phyloP scores from a whole-genome alignment of 1,140 invertebrate genomes.

The Atopsyche davidsoni region DNA sequence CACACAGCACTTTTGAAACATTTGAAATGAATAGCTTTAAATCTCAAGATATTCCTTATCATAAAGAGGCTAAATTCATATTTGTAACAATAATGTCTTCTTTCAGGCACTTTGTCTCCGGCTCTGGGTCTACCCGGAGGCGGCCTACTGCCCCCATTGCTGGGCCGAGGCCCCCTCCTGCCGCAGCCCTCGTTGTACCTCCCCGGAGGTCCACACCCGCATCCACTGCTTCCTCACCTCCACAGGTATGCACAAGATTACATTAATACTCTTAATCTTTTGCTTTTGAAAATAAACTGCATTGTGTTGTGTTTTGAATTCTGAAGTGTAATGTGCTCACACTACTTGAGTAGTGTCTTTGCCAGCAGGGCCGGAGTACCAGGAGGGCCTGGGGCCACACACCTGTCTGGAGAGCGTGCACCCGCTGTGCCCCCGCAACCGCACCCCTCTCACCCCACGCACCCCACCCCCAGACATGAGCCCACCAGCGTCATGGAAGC shows the following conservation, averaged over 20 bases:
- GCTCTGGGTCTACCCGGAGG: conserved; percentile 48
- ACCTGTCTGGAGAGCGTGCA: neutral
- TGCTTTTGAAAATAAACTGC: neutral
- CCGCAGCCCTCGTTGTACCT: conserved; percentile 23
- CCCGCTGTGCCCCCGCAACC: conserved; percentile 4
- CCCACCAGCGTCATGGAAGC: conserved; percentile 50
- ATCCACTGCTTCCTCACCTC: conserved; percentile 32
- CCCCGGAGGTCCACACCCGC: conserved; percentile 30
- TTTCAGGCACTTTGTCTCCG: conserved; percentile 45
- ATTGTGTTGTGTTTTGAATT: neutral
- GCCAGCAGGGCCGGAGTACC: neutral
- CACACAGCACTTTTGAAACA: too few species aligned
- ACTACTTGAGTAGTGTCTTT: conserved; percentile 8
- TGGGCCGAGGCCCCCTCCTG: conserved; percentile 36
- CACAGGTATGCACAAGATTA: too few species aligned
- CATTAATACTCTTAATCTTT: neutral
- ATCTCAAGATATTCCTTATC: conserved; percentile 19
- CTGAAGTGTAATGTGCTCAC: neutral
- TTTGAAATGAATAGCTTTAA: too few species aligned
- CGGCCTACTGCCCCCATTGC: conserved; percentile 46
- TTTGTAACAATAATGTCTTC: conserved; percentile 13
- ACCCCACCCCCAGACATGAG: conserved; percentile 42
- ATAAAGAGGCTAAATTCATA: too few species aligned
- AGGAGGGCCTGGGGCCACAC: neutral
- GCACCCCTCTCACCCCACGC: conserved; percentile 35